Evolutionary conservation across 2,797 vertebrate genomes (phyloP), one percentile per base, ranked within the genome.

Genomic region (Meda fulgida): DNA sequence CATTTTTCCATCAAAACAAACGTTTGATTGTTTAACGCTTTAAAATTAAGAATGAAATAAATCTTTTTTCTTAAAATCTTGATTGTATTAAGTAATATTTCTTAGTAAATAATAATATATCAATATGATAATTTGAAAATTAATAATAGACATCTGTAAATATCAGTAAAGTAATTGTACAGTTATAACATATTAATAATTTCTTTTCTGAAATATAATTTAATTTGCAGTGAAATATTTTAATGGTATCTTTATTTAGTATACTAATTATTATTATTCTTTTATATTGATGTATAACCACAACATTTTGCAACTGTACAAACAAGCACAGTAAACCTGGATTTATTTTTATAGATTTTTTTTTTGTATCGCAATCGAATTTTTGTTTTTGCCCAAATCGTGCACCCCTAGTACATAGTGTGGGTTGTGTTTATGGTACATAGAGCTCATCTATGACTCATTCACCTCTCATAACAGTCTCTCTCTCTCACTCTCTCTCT

Each of bases 391-490:
- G 3, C 46, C 66, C 1, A n/a, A 53, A 16, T 36, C 4, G 73
- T 36, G 31, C 73, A n/a, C 11, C 16, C 23, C 23, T 11, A 29
- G 21, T 0, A 1, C 38, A 19, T 4, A 71, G 40, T 75, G 48
- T 81, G 43, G 78, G 34, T 18, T 60, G 36, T 73, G 55, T 60
- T 81, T 60, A 46, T 58, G 40, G 19, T 4, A 19, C 9, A 31
- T 58, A 89, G 93, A 93, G 92, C 81, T 92, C 91, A 93, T 87
- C 87, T 92, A 89, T 91, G 96, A 95, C 93, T 96, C 95, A 93
- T 90, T 95, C 95, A 93, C 89, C 90, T 92, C 95, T 94, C 93
- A 91, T 96, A 94, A 93, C 90, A 92, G 91, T 91, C 94, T 94
- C 92, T 91, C 94, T 87, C 92, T n/a, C n/a, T n/a, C n/a, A n/a